phyloP scores from a whole-genome alignment of 2,888 invertebrate species.

The Agapostemon virescens region DNA sequence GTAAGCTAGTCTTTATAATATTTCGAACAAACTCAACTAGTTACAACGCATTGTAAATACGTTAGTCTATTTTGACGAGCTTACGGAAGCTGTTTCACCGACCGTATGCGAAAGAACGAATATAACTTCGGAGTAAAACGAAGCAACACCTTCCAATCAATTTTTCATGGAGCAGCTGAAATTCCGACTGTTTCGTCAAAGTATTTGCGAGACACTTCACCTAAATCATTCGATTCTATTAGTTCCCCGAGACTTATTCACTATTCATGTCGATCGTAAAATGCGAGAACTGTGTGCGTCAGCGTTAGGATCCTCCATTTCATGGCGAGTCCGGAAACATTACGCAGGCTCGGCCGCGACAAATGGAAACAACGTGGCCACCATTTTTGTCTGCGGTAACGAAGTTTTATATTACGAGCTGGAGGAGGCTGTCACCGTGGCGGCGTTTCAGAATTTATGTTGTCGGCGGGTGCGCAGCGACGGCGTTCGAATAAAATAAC shows the following conservation, averaged over 20 bases:
- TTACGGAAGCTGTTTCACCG: too few relatives aligned
- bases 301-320: background rate
- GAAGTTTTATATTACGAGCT: conserved; percentile 34
- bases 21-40: too few relatives aligned
- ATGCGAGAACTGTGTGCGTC: background rate
- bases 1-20: too few relatives aligned
- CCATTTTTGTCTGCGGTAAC: conserved; percentile 38
- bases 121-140: background rate
- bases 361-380: conserved; percentile 29
- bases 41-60: too few relatives aligned
- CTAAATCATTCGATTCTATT: background rate
- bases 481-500: conserved; percentile 34
- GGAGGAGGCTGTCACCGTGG: conserved; percentile 18
- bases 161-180: background rate
- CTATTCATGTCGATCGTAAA: background rate
- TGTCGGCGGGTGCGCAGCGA: background rate
- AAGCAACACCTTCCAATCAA: background rate
- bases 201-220: background rate
- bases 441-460: conserved; percentile 29
- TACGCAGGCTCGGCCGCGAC: background rate
- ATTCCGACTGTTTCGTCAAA: background rate
- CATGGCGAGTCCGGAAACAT: background rate
- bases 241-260: background rate
- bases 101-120: too few relatives aligned
- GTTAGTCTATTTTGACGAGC: too few relatives aligned